A percentile compares a stretch with the other conserved stretches of the same genome.
phyloP scores from a whole-genome alignment of 2,113 vertebrate species.

The Callaeas wilsoni region DNA sequence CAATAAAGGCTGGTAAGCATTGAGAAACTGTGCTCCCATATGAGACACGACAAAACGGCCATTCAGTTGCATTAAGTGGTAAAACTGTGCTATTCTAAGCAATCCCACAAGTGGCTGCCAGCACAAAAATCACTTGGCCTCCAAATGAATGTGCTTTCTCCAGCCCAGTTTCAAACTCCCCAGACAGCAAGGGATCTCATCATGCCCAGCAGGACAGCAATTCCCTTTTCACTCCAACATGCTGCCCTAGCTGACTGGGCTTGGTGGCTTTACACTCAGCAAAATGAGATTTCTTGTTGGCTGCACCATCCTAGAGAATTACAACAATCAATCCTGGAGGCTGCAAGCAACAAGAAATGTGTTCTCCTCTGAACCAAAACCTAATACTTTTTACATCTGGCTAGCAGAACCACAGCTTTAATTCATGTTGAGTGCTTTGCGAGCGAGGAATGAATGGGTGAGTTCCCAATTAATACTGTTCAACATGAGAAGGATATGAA shows the following conservation, averaged over 20 bases:
- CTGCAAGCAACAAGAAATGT: background rate
- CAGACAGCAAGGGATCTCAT: background rate
- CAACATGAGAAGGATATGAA: background rate
- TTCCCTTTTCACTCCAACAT: background rate
- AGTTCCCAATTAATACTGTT: background rate
- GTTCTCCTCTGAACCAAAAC: no score
- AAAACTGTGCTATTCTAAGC: background rate
- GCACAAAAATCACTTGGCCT: background rate
- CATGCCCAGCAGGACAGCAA: background rate
- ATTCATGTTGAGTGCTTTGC: background rate
- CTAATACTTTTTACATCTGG: background rate
- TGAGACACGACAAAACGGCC: background rate
- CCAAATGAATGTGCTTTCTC: constrained; percentile 72
- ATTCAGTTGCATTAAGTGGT: background rate
- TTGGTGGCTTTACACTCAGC: background rate
- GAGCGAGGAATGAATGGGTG: background rate
- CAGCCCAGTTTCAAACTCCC: background rate
- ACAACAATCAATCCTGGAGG: background rate
- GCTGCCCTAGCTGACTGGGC: background rate
- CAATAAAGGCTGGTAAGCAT: background rate
- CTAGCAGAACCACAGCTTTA: background rate
- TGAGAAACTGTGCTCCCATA: rapidly evolving
- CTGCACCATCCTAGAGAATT: background rate
- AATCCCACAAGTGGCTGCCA: background rate
- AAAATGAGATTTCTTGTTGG: constrained; percentile 23